Conservation (phyloP, 1,140 invertebrate species). For the Neoseiulus cucumeris region DNA sequence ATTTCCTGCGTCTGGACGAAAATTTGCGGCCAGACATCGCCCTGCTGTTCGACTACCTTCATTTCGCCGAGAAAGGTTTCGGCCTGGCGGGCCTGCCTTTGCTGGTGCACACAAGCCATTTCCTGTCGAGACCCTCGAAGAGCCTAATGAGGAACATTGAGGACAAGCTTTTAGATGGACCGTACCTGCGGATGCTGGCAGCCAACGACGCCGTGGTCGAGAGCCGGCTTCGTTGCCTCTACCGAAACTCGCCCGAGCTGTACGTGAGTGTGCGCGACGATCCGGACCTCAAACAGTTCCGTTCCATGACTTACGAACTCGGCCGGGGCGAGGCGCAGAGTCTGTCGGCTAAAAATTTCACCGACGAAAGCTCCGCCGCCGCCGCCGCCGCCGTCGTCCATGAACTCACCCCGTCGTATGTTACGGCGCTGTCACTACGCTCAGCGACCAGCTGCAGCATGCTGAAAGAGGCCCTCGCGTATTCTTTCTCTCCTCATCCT, state of each 20-base stretch:
- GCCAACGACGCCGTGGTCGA: constrained; percentile 1
- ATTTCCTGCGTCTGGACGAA: constrained; percentile 1
- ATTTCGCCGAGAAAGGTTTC: not conserved
- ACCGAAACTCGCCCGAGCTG: not conserved
- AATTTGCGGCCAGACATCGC: not conserved
- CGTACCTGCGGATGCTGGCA: not conserved
- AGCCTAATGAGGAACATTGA: constrained; percentile 3
- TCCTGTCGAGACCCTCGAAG: not conserved
- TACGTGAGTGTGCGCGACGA: not conserved
- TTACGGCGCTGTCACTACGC: constrained; percentile 5
- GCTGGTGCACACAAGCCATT: not conserved
- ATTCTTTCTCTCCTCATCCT: not conserved
- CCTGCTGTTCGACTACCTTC: constrained; percentile 3
- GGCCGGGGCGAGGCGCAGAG: too few species aligned
- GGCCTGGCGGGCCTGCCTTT: not conserved
- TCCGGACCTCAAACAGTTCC: not conserved
- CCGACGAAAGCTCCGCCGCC: too few species aligned
- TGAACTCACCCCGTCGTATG: not conserved
- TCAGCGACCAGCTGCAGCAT: not conserved
- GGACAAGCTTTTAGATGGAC: constrained; percentile 4
- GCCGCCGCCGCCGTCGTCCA: too few species aligned
- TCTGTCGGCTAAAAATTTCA: too few species aligned
- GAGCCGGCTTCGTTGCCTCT: not conserved
- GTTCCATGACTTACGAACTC: not conserved
- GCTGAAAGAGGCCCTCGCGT: not conserved